A percentile compares a stretch with the other conserved stretches of the same genome.
Conservation (phyloP, 2,888 invertebrate genomes). For the Ecliptopera silaceata region DNA sequence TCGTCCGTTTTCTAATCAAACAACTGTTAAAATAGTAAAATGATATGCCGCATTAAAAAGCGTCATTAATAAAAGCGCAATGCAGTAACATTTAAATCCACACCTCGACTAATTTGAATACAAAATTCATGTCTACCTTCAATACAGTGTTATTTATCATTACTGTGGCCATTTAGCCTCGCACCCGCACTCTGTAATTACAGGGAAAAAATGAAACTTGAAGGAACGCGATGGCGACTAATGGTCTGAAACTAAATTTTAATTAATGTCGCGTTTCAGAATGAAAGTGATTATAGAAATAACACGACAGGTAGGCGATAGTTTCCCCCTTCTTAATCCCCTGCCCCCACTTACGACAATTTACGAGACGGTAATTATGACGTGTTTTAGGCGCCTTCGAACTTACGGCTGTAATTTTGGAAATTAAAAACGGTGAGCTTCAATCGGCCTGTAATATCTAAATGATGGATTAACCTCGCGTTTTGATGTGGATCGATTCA, state of each 20-base stretch:
- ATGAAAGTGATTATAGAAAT: slow-evolving; percentile 81
- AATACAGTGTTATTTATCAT: slow-evolving; percentile 81
- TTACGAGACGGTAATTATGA: slow-evolving; percentile 78
- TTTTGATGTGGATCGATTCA: slow-evolving; percentile 82
- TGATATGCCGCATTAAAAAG: slow-evolving; percentile 43
- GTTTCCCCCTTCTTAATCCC: slow-evolving; percentile 47
- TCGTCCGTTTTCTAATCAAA: slow-evolving; percentile 71
- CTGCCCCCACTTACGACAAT: slow-evolving; percentile 68
- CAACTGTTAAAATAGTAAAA: slow-evolving; percentile 35
- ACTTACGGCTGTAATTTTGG: slow-evolving; percentile 76
- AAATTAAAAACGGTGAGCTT: slow-evolving; percentile 82
- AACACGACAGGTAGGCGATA: slow-evolving; percentile 73
- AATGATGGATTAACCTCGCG: slow-evolving; percentile 82
- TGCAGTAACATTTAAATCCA: slow-evolving; percentile 69
- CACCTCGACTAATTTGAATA: slow-evolving; percentile 81
- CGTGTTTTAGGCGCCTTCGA: slow-evolving; percentile 71
- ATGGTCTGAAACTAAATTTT: slow-evolving; percentile 83
- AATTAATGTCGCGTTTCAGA: slow-evolving; percentile 83
- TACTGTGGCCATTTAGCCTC: slow-evolving; percentile 77
- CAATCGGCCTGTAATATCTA: slow-evolving; percentile 80
- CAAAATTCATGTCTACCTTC: slow-evolving; percentile 77
- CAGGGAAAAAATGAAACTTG: slow-evolving; percentile 76
- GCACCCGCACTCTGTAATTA: slow-evolving; percentile 78
- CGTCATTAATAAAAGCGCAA: slow-evolving; percentile 64
- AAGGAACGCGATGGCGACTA: slow-evolving; percentile 81